A percentile compares a stretch with the other conserved stretches of the same genome.
These are phyloP conservation scores for Tenthredo amoena DNA, from an alignment of 2,888 invertebrate genomes.

Conservation along the genomic window DNA sequence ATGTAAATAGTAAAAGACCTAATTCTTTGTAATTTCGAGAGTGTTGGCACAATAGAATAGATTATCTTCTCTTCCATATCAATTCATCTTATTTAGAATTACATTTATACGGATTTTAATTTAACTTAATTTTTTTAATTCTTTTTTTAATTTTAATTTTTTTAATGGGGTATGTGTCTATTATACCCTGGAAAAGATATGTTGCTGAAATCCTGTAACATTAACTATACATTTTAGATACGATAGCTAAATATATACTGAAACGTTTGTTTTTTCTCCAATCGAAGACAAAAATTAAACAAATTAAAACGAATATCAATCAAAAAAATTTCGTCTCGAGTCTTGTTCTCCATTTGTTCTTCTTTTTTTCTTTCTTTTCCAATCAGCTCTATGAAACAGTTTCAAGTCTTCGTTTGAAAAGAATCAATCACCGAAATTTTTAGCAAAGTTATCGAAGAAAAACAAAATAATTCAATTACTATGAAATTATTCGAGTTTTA, in stretches of 20 bases:
- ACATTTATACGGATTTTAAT: background rate
- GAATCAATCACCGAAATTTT: background rate
- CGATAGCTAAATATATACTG: slow-evolving; percentile 63
- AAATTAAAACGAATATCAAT: background rate
- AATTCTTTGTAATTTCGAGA: slow-evolving; percentile 66
- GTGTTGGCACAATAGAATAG: slow-evolving; percentile 75
- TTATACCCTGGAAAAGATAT: slow-evolving; percentile 75
- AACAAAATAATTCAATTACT: background rate
- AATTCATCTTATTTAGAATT: slow-evolving; percentile 33
- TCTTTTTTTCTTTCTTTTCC: background rate
- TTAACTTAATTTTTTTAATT: background rate
- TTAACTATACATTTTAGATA: slow-evolving; percentile 57
- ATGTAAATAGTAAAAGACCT: slow-evolving; percentile 69
- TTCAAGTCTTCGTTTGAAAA: background rate
- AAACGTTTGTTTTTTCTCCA: slow-evolving; percentile 28
- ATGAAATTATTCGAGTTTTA: background rate
- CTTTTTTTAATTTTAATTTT: background rate
- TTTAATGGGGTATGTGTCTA: background rate
- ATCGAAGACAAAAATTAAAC: background rate
- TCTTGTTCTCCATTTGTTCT: background rate
- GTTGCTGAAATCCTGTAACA: slow-evolving; percentile 68
- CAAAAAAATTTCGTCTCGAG: background rate
- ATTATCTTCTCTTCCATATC: slow-evolving; percentile 60
- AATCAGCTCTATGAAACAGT: background rate
- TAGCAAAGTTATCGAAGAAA: background rate